phyloP scores from a whole-genome alignment of 2,888 invertebrate genomes.

The Andrena bucephala region DNA sequence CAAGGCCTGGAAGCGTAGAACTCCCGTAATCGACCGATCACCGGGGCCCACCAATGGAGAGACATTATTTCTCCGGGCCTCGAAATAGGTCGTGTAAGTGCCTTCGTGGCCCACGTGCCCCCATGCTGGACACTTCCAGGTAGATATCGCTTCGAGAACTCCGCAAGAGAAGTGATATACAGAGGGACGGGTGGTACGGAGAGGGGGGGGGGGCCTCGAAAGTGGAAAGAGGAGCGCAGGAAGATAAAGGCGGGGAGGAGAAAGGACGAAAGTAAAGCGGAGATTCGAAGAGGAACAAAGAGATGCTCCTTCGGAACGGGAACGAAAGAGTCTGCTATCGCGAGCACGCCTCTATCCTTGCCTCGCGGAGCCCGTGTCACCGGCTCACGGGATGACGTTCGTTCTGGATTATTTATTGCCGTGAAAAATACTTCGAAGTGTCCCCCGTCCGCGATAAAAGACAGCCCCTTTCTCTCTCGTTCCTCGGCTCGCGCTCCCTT shows the following conservation, averaged over 20 bases:
- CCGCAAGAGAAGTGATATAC: slow-evolving; percentile 44
- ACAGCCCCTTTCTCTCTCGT: slow-evolving; percentile 10
- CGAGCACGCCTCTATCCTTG: slow-evolving; percentile 63
- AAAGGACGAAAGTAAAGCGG: slow-evolving; percentile 45
- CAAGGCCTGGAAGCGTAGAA: slow-evolving; percentile 45
- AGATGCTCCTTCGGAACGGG: slow-evolving; percentile 35
- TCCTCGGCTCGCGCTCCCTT: slow-evolving; percentile 4
- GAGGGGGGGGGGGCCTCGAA: neutral
- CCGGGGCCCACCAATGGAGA: slow-evolving; percentile 78
- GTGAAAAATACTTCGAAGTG: slow-evolving; percentile 76
- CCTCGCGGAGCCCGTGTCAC: slow-evolving; percentile 62
- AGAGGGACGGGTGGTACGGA: neutral
- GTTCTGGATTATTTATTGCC: slow-evolving; percentile 80
- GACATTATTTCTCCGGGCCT: slow-evolving; percentile 78
- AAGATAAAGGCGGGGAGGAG: slow-evolving; percentile 52
- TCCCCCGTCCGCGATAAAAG: slow-evolving; percentile 67
- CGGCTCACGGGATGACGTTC: slow-evolving; percentile 74
- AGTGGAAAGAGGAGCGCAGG: slow-evolving; percentile 27
- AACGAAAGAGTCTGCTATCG: slow-evolving; percentile 68
- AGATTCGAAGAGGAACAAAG: slow-evolving; percentile 61
- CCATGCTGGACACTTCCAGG: slow-evolving; percentile 70
- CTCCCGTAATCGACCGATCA: slow-evolving; percentile 74
- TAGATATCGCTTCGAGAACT: slow-evolving; percentile 65
- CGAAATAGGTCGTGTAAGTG: slow-evolving; percentile 78
- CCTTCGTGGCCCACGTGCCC: slow-evolving; percentile 72